Base-by-base conservation (phyloP, 2,113 vertebrate species). In the Podiceps cristatus region DNA sequence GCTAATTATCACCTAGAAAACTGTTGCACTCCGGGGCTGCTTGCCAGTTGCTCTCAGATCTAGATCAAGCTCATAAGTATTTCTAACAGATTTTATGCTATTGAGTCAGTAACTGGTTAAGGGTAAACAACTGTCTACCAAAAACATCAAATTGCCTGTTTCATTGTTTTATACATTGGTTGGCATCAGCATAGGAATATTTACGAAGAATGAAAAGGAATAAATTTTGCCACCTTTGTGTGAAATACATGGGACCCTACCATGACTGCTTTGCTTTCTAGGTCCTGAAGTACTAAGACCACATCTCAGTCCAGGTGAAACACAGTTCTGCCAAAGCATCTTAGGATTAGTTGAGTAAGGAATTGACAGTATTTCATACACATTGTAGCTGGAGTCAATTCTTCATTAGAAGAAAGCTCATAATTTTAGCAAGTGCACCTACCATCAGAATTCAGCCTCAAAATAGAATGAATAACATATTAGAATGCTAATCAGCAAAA, bases 71-170 rank as follows among this genome's bases (percentile, higher is more conserved):
- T 91, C 47, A 9, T 62, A 64, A 93, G 19, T 86, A 56, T 37
- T 78, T 91, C 12, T 13, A 78, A 68, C 8, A 93, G 59, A 81
- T 86, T 94, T 86, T 73, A 71, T 17, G 4, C 5, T 74, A 4
- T 4, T 76, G 5, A 72, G 44, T 78, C 67, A 76, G 35, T 75
- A 95, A 73, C 58, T 11, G 2, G n/a, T 68, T 77, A 90, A 88
- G 31, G 13, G 7, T 11, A 63, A 88, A 37, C 33, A 69, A 72
- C 18, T 52, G 49, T 75, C 19, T 49, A 87, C 31, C 90, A 92
- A 97, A 98, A 96, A 94, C 53, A 42, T 86, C 93, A 90, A 59
- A 45, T 73, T 64, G 9, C 13, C 58, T 53, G 17, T 95, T 91
- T 88, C 63, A 58, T 35, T 91, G 47, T 79, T 97, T 96, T 63